These are phyloP conservation scores for Jaculus jaculus DNA, from an alignment of 2,113 vertebrate genomes.

Conservation along the genomic window DNA sequence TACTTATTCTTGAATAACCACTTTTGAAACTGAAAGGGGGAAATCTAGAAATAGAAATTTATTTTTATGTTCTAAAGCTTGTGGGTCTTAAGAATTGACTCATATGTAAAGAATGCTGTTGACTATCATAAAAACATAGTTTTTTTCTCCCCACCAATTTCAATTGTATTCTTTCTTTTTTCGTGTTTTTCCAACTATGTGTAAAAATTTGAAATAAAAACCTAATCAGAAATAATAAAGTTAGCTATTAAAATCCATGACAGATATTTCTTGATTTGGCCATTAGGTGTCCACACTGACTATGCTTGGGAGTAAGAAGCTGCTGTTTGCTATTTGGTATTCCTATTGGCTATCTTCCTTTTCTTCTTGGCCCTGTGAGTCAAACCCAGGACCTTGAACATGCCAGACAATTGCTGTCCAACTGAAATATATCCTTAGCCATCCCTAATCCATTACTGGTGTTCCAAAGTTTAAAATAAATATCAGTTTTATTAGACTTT, in stretches of 20 bases:
- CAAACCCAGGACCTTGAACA: not conserved
- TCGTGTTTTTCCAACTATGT: conserved; percentile 52
- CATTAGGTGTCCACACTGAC: not conserved
- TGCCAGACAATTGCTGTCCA: not conserved
- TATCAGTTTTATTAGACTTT: conserved; percentile 41
- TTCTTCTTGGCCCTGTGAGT: not conserved
- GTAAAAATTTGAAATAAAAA: conserved; percentile 47
- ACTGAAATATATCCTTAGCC: not conserved
- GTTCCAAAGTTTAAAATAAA: conserved; percentile 10
- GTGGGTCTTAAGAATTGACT: conserved; percentile 59
- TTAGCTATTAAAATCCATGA: conserved; percentile 16
- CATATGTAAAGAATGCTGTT: conserved; percentile 52
- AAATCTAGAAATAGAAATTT: conserved; percentile 55
- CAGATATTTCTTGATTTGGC: conserved; percentile 36
- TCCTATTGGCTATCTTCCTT: not conserved
- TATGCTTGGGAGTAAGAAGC: conserved; percentile 25
- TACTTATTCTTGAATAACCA: conserved; percentile 50
- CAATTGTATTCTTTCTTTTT: conserved; percentile 35
- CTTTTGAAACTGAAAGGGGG: conserved; percentile 61
- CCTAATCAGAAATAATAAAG: conserved; percentile 52
- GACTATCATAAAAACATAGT: conserved; percentile 56
- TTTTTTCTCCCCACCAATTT: not conserved
- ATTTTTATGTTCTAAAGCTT: conserved; percentile 73
- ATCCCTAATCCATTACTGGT: not conserved
- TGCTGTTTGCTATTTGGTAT: not conserved